Conservation (phyloP, 2,797 vertebrate genomes). For the Poecilia picta region DNA sequence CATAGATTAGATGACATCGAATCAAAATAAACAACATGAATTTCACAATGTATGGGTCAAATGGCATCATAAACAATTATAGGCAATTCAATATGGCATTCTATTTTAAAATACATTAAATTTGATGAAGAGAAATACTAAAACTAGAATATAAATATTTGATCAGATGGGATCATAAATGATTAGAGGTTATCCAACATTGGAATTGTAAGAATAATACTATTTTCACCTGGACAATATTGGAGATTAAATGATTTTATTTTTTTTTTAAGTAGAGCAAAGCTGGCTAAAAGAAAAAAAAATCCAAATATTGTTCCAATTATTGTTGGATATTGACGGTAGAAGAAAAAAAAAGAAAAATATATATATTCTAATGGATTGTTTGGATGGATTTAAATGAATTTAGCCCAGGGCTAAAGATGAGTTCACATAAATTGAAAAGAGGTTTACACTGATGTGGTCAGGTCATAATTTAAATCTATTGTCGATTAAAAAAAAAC, state of each 20-base stretch:
- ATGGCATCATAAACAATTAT: neutral
- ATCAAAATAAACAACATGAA: neutral
- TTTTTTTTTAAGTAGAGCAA: neutral
- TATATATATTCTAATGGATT: too few species aligned
- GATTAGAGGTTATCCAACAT: too few species aligned
- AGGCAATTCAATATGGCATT: neutral
- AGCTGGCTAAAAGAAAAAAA: neutral
- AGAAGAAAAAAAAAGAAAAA: neutral
- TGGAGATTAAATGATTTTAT: too few species aligned
- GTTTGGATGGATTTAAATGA: neutral
- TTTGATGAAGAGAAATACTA: neutral
- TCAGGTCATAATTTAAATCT: neutral
- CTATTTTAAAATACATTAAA: neutral
- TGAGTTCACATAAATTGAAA: slow-evolving; percentile 7
- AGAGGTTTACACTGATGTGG: neutral
- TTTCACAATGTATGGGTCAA: neutral
- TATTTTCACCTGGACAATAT: neutral
- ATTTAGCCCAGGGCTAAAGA: neutral
- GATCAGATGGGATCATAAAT: neutral
- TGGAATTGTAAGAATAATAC: neutral
- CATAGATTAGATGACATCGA: neutral
- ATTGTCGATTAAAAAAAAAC: neutral
- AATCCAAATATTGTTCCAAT: neutral
- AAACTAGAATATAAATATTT: neutral
- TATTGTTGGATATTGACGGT: neutral